Base-by-base conservation (phyloP, 2,113 vertebrate genomes). In the Crocuta crocuta region DNA sequence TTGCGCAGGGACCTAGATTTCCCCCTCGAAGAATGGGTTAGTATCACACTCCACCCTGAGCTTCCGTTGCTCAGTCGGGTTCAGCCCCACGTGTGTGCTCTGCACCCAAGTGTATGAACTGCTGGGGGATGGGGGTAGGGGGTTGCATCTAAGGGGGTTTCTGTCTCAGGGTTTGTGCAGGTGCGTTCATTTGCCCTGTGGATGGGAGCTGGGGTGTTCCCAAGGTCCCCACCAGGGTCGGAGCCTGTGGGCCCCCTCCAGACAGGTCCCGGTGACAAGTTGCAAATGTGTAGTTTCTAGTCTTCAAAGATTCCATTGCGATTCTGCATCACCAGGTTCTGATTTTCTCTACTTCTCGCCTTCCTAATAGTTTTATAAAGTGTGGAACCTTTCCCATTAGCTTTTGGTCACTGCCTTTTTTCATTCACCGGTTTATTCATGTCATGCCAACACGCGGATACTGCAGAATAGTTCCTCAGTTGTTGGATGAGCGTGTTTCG, bases 211-310 rank as follows among this genome's bases (percentile, higher is more conserved):
- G 31, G 43, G 53, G 43, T n/a, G 23, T 16, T 50, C 28, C 8
- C 19, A 0, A 10, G 82, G 50, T 71, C 80, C 3, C 5, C 4
- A 4, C 12, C 0, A 4, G 81, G 43, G 8, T 21, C 0, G 0
- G 68, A 21, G 50, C 21, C 21, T 7, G 2, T 3, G n/a, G 33
- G 33, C 13, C 23, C 53, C 4, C 1, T 0, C 35, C 31, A 28
- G 70, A 26, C 6, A 3, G 68, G 11, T 48, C 12, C 39, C 7
- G 0, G 28, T 1, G 48, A 61, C 39, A 8, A 65, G 63, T 5
- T 9, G 55, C 61, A 5, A 1, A 4, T 0, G 10, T 26, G 2
- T 2, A 3, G 21, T 35, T 45, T 61, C 15, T 45, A 76, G 17
- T 24, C n/a, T 39, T 91, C 93, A 53, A 13, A 71, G 2, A 28